Evolutionary conservation across 2,797 vertebrate genomes (phyloP).

Genomic region (Pseudochirops corinnae): DNA sequence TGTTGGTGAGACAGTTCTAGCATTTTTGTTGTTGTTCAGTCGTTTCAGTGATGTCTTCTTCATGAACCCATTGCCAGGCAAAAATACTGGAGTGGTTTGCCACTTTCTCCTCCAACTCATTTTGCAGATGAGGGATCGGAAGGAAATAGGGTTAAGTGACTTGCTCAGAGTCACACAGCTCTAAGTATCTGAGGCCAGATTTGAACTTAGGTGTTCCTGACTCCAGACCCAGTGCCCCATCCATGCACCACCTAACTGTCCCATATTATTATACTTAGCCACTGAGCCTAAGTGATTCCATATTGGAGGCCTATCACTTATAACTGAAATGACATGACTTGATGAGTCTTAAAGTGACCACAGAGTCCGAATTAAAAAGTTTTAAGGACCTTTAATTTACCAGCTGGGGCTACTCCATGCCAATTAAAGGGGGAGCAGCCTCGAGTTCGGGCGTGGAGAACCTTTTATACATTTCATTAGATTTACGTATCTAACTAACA

Average conservation of each 20-base stretch:
- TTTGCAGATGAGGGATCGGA: too few species aligned
- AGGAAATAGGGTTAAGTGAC: background rate
- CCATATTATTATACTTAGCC: background rate
- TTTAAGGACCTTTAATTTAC: too few species aligned
- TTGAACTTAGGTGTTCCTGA: background rate
- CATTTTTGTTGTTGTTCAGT: background rate
- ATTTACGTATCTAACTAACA: too few species aligned
- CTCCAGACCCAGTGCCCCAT: background rate
- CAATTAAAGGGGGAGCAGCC: too few species aligned
- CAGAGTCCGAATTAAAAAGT: too few species aligned
- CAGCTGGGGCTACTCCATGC: too few species aligned
- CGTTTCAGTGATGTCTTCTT: background rate
- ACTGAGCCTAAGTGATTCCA: too few species aligned
- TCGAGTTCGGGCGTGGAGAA: too few species aligned
- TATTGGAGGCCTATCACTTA: too few species aligned
- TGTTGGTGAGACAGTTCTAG: background rate
- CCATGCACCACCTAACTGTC: background rate
- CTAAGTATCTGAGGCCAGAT: background rate
- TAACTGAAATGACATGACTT: too few species aligned
- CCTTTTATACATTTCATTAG: too few species aligned
- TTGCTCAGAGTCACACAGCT: background rate
- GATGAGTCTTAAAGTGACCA: too few species aligned
- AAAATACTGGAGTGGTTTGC: background rate
- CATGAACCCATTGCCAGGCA: background rate
- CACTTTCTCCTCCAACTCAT: background rate